Percentiles rank a stretch among this genome's conserved stretches.
Evolutionary conservation across 2,888 invertebrate species (phyloP).

Genomic region (Ochropleura leucogaster): DNA sequence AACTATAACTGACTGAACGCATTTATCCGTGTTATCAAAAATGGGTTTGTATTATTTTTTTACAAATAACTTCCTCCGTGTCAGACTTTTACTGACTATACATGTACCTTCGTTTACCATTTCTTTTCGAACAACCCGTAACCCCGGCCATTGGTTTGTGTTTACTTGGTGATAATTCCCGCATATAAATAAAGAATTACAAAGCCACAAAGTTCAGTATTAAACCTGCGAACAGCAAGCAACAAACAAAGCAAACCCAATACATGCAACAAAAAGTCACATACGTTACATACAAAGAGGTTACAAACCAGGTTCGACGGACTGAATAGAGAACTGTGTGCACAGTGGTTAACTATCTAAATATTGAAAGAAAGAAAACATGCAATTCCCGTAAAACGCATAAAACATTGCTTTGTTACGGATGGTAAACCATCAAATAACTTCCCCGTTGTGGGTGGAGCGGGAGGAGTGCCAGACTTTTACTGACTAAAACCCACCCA

Average conservation of each 20-base stretch:
- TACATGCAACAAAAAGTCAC: conserved; percentile 18
- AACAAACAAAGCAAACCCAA: conserved; percentile 21
- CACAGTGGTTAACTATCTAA: conserved; percentile 52
- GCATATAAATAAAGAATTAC: not conserved
- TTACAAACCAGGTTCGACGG: conserved; percentile 19
- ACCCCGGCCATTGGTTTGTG: no score
- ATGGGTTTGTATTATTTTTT: no score
- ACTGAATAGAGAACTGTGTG: not conserved
- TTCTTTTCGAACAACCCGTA: no score
- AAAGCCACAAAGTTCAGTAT: conserved; percentile 17
- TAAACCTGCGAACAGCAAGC: conserved; percentile 23
- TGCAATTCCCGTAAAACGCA: conserved; percentile 50
- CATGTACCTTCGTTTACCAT: no score
- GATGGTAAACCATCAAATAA: no score
- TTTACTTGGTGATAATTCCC: no score
- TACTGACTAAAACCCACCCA: no score
- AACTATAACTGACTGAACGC: not conserved
- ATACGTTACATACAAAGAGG: conserved; percentile 19
- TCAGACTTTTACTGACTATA: no score
- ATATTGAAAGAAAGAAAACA: conserved; percentile 64
- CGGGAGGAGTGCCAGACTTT: no score
- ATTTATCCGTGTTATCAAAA: not conserved
- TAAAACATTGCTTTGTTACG: conserved; percentile 60
- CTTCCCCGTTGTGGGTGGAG: no score
- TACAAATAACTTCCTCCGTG: no score